Evolutionary conservation across 1,140 invertebrate genomes (phyloP), one percentile per base, ranked within the genome.

Genomic region (roundworm (Caenorhabditis elegans)): DNA sequence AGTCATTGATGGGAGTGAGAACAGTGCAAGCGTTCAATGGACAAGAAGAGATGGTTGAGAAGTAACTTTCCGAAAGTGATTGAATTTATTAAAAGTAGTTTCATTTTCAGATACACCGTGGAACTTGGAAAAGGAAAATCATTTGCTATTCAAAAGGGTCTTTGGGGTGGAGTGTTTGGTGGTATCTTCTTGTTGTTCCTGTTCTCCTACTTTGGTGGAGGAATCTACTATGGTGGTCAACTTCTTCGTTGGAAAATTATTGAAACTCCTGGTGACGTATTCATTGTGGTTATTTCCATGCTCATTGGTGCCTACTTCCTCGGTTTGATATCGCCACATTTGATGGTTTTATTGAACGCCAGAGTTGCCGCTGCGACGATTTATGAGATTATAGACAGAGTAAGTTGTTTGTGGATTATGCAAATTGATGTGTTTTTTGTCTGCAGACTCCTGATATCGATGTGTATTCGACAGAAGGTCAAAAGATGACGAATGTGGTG

Each of bases 1-100:
- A 87, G 47, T 76, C 85, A 3, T 65, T 87, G 5, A 80, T 84
- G 26, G 91, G 93, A 3, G 92, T 95, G 5, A 91, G 93, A 34
- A 95, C 95, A 0, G 94, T 96, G 0, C 92, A 93, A 36, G 94
- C 94, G 0, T 95, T 95, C 86, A 93, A 93, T 79, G 94, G 94
- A 11, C 93, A 95, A 88, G 83, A 90, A 11, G 93, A 93, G 85
- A 94, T 95, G 90, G 87, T 87, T 13, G 60, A 76, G 13, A 85
- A 80, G 39, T 86, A 51, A 1, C 13, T 49, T 15, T 15, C 15
- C 17, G n/a, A n/a, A n/a, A n/a, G n/a, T 26, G 8, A 26, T 26
- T 19, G n/a, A 8, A 53, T 22, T 26, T 26, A 8, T 22, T 10
- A 53, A 5, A 43, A 43, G 5, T 36, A 48, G 8, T n/a, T 11